These are phyloP conservation scores for Xanthia togata DNA, from an alignment of 2,888 invertebrate species.

Conservation along the genomic window DNA sequence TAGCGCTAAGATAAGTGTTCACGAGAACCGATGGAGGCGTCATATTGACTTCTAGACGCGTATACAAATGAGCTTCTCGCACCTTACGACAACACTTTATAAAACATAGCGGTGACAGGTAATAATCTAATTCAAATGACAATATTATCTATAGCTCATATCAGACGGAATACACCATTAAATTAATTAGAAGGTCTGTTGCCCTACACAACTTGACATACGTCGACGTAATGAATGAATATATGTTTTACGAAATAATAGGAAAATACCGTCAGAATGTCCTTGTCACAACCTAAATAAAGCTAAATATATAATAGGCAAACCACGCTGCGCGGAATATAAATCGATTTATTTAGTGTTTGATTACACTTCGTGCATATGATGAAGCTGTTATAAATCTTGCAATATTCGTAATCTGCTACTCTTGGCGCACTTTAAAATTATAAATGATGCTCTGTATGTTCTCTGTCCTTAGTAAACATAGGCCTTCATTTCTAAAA, in stretches of 20 bases:
- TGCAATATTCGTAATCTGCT: slow-evolving; percentile 58
- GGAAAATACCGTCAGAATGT: slow-evolving; percentile 2
- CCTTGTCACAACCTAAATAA: slow-evolving; percentile 13
- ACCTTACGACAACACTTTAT: slow-evolving; percentile 41
- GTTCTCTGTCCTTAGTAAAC: slow-evolving; percentile 60
- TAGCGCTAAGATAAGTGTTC: slow-evolving; percentile 72
- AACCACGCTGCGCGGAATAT: slow-evolving; percentile 19
- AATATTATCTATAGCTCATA: slow-evolving; percentile 57
- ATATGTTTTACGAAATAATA: slow-evolving; percentile 24
- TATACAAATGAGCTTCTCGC: slow-evolving; percentile 37
- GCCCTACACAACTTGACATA: slow-evolving; percentile 35
- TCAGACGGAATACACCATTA: slow-evolving; percentile 52
- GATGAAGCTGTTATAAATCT: slow-evolving; percentile 63
- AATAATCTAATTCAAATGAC: slow-evolving; percentile 61
- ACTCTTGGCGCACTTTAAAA: slow-evolving; percentile 66
- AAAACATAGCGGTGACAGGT: slow-evolving; percentile 51
- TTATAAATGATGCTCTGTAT: slow-evolving; percentile 61
- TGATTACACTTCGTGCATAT: slow-evolving; percentile 42
- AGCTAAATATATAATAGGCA: slow-evolving; percentile 2
- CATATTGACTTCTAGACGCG: slow-evolving; percentile 61
- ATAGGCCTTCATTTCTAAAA: not conserved
- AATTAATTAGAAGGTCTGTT: slow-evolving; percentile 55
- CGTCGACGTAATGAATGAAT: slow-evolving; percentile 39
- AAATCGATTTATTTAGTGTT: slow-evolving; percentile 25
- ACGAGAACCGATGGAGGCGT: slow-evolving; percentile 71